phyloP scores from a whole-genome alignment of 2,888 invertebrate species.

The Cynaeus angustus region DNA sequence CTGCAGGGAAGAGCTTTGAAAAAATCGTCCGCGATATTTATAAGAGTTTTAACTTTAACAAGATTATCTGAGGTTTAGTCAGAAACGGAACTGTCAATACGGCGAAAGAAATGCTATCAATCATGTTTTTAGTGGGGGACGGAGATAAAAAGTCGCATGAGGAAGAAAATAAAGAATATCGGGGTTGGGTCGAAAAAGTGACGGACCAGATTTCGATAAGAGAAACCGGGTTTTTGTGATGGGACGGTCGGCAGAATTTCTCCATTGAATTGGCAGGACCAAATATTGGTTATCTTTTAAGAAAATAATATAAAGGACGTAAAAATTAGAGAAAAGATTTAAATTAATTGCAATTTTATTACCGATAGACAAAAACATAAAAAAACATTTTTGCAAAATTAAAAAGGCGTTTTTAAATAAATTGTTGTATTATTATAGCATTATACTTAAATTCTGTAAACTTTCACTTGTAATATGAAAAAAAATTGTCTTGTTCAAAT shows the following conservation, averaged over 20 bases:
- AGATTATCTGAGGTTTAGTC: constrained; percentile 57
- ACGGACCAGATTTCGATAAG: constrained; percentile 40
- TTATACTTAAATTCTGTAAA: no score
- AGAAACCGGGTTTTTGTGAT: constrained; percentile 23
- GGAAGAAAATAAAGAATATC: constrained; percentile 50
- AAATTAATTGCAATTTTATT: no score
- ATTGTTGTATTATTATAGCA: no score
- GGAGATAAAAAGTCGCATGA: constrained; percentile 51
- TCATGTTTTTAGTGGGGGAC: constrained; percentile 57
- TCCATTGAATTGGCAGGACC: neutral
- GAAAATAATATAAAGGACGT: no score
- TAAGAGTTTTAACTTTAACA: constrained; percentile 54
- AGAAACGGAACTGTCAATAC: constrained; percentile 57
- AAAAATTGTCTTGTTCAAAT: no score
- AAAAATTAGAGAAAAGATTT: no score
- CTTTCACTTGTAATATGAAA: no score
- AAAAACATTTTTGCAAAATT: no score
- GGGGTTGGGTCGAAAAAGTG: constrained; percentile 27
- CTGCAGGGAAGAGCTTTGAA: constrained; percentile 20
- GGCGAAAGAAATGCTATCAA: constrained; percentile 56
- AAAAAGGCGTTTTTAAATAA: no score
- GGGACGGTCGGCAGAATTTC: neutral
- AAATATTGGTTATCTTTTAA: neutral
- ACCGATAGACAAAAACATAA: no score
- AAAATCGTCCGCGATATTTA: constrained; percentile 52